Percentiles rank a stretch among this genome's conserved stretches.
phyloP scores from a whole-genome alignment of 2,113 vertebrate species.

The Ranitomeya imitator region DNA sequence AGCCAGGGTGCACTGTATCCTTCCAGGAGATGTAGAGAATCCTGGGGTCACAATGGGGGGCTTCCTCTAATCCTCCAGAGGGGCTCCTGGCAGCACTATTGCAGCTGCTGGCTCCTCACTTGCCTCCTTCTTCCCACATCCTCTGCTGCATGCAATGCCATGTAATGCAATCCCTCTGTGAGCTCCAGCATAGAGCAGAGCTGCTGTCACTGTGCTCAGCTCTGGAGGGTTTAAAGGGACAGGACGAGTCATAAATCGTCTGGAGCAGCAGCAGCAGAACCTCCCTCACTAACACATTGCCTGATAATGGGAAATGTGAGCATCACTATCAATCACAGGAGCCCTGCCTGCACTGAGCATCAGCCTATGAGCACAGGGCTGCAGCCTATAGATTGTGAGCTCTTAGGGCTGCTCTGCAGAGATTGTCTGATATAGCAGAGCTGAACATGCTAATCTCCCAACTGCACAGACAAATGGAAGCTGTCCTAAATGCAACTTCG shows the following conservation, averaged over 20 bases:
- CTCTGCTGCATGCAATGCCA: slow-evolving; percentile 29
- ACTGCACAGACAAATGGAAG: too few species aligned
- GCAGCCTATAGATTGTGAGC: background rate
- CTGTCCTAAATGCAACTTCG: background rate
- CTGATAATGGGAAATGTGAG: slow-evolving; percentile 12
- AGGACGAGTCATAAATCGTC: slow-evolving; percentile 24
- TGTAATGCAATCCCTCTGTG: slow-evolving; percentile 25
- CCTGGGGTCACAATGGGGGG: background rate
- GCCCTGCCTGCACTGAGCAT: background rate
- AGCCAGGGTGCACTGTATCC: background rate
- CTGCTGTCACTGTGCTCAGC: slow-evolving; percentile 42
- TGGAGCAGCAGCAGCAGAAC: slow-evolving; percentile 16
- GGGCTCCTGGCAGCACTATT: background rate
- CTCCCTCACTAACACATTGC: slow-evolving; percentile 24
- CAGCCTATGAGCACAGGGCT: background rate
- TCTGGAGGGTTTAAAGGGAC: slow-evolving; percentile 47
- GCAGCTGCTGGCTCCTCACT: slow-evolving; percentile 1
- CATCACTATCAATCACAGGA: slow-evolving; percentile 19
- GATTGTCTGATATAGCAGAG: too few species aligned
- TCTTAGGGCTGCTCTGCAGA: background rate
- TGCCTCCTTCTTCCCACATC: background rate
- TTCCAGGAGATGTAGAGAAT: background rate
- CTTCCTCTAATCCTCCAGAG: slow-evolving; percentile 8
- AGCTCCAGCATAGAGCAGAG: slow-evolving; percentile 25
- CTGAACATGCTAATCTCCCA: too few species aligned